Evolutionary conservation across 2,113 vertebrate species (phyloP).

Genomic region (Xerus inauris): DNA sequence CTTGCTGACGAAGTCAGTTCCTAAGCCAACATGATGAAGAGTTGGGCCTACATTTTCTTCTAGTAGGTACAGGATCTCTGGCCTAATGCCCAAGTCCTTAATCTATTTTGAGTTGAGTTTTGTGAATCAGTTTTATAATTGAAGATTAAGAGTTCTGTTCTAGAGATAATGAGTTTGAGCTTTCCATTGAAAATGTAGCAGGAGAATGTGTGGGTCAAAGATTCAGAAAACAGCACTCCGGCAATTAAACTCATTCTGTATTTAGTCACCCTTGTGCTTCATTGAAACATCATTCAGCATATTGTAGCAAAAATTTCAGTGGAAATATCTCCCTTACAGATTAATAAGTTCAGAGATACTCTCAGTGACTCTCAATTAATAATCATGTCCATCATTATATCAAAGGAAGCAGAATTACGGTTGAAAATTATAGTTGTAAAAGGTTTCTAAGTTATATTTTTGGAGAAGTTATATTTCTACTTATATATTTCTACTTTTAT

Average conservation of each 20-base stretch:
- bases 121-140: not conserved
- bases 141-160: not conserved
- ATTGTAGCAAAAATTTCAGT: not conserved
- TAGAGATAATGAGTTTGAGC: not conserved
- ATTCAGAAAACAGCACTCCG: not conserved
- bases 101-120: too few species aligned
- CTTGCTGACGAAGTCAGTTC: too few species aligned
- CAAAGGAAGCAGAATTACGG: not conserved
- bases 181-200: not conserved
- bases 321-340: not conserved
- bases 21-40: too few species aligned
- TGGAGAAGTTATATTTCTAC: not conserved
- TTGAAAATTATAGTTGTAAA: not conserved
- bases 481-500: not conserved
- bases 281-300: not conserved
- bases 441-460: not conserved
- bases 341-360: not conserved
- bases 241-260: not conserved
- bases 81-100: too few species aligned
- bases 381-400: not conserved
- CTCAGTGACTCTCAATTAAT: not conserved
- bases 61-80: too few species aligned
- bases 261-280: not conserved
- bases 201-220: not conserved
- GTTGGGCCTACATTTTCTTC: too few species aligned